Evolutionary conservation across 1,140 invertebrate genomes (phyloP).

Genomic region (Bombus turneri): DNA sequence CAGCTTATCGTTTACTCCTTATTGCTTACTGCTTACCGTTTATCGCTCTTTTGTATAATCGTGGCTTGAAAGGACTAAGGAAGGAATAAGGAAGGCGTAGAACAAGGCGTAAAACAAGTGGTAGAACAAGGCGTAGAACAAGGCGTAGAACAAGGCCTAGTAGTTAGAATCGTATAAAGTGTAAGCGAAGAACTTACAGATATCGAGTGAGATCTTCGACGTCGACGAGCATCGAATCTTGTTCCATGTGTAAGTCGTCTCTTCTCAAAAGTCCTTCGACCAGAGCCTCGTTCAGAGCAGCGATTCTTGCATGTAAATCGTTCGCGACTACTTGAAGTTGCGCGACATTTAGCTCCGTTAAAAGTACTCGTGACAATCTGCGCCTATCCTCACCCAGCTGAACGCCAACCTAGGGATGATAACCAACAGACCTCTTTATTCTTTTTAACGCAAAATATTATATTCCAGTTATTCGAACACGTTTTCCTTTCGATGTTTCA

Average conservation of each 20-base stretch:
- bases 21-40: too few relatives aligned
- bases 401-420: constrained; percentile 87
- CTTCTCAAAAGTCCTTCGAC: constrained; percentile 93
- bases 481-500: not conserved
- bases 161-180: too few relatives aligned
- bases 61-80: not conserved
- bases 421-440: not conserved
- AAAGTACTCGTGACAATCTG: constrained; percentile 90
- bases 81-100: not conserved
- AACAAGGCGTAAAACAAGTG: too few relatives aligned
- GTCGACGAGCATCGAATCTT: constrained; percentile 98
- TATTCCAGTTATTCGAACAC: not conserved
- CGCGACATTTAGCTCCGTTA: constrained; percentile 96
- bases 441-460: not conserved
- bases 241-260: constrained; percentile 97
- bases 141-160: not conserved
- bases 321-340: constrained; percentile 97
- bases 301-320: constrained; percentile 96
- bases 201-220: constrained; percentile 97
- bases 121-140: too few relatives aligned
- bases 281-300: constrained; percentile 93
- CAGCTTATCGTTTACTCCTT: too few relatives aligned
- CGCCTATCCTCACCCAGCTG: constrained; percentile 91
- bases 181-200: constrained; percentile 85
- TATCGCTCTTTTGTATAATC: too few relatives aligned